phyloP scores from a whole-genome alignment of 2,113 vertebrate species.

The Xenus cinereus region DNA sequence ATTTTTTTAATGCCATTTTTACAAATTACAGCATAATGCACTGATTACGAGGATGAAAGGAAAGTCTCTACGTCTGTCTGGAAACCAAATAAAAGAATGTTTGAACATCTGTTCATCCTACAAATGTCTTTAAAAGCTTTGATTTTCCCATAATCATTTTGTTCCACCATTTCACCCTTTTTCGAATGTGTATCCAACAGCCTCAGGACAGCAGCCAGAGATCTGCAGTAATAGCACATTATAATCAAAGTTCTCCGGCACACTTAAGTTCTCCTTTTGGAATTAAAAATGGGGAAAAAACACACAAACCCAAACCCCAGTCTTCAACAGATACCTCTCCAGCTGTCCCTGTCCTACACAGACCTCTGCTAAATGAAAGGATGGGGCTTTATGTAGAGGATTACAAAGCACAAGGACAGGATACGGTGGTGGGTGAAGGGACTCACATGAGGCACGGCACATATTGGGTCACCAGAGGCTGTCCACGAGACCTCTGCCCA shows the following conservation, averaged over 20 bases:
- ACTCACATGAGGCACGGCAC: rapidly evolving
- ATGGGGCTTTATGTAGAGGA: neutral
- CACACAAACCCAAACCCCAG: neutral
- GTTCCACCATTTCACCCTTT: slow-evolving; percentile 65
- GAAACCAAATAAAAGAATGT: slow-evolving; percentile 68
- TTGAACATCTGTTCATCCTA: slow-evolving; percentile 66
- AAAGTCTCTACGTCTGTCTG: slow-evolving; percentile 62
- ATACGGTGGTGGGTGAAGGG: rapidly evolving
- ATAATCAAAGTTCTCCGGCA: slow-evolving; percentile 57
- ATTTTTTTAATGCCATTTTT: slow-evolving; percentile 74
- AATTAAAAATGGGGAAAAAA: neutral
- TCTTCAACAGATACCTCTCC: neutral
- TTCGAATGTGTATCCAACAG: slow-evolving; percentile 58
- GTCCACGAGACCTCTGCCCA: neutral
- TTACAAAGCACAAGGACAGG: neutral
- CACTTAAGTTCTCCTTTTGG: neutral
- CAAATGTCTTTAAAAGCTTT: slow-evolving; percentile 70
- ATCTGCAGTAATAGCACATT: slow-evolving; percentile 64
- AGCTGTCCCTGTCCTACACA: neutral
- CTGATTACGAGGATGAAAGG: slow-evolving; percentile 72
- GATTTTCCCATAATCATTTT: slow-evolving; percentile 62
- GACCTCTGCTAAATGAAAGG: neutral
- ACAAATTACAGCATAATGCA: slow-evolving; percentile 75
- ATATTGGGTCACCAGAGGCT: rapidly evolving
- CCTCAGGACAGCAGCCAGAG: slow-evolving; percentile 63